These are phyloP conservation scores for Mustela erminea DNA, from an alignment of 2,797 vertebrate genomes.

Conservation along the genomic window DNA sequence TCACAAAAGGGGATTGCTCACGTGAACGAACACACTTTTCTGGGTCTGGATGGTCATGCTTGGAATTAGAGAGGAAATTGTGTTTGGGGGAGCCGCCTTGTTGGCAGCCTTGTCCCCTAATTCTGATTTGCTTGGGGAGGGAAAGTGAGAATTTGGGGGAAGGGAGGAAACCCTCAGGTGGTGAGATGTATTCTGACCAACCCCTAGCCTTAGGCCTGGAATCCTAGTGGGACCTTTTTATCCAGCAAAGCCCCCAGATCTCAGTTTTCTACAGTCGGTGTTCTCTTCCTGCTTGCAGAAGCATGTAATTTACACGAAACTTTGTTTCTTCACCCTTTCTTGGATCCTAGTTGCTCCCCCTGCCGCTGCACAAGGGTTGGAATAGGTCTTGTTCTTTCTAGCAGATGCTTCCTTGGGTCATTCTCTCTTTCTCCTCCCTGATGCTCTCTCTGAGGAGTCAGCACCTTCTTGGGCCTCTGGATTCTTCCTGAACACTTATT, in stretches of 20 bases:
- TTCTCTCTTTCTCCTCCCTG: neutral
- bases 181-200: neutral
- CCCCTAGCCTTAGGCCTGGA: neutral
- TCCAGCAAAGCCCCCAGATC: neutral
- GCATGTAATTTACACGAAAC: neutral
- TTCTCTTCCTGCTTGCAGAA: neutral
- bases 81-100: neutral
- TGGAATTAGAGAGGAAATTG: neutral
- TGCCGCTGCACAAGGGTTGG: accelerated
- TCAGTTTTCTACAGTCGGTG: neutral
- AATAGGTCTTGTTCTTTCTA: neutral
- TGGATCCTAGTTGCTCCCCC: neutral
- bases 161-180: neutral
- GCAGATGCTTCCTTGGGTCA: neutral
- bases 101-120: neutral
- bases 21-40: accelerated
- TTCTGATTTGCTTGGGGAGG: neutral
- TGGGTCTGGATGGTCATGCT: neutral
- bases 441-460: neutral
- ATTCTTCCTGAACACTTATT: neutral
- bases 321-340: neutral
- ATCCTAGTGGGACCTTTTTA: neutral
- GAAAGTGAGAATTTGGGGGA: neutral
- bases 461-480: neutral
- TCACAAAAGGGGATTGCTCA: neutral